Evolutionary conservation across 2,888 invertebrate species (phyloP), one percentile per base, ranked within the genome.

Genomic region (Melinopterus prodromus): DNA sequence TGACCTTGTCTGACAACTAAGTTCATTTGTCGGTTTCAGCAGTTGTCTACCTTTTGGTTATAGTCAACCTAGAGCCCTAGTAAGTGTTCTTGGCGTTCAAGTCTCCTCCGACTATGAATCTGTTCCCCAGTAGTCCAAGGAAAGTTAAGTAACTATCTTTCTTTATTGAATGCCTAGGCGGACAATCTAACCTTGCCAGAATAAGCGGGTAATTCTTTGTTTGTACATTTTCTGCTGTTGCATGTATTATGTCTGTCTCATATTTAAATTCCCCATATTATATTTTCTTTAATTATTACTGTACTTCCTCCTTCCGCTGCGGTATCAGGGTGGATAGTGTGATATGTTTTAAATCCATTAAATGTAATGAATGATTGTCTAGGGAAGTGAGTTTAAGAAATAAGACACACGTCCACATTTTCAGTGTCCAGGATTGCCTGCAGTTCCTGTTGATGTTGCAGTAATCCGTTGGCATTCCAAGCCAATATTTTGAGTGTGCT

Each of bases 311-410:
- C 81, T 81, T 81, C 83, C 15, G 82, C 81, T 78, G 81, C 74
- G 80, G 82, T 83, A 53, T 82, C 80, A 36, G 80, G 83, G 75
- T 84, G 83, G 70, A 79, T 81, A 37, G 83, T 79, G 74, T 82
- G 80, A 72, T 83, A 82, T 72, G 80, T 76, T 76, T 82, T 82
- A 72, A 80, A 83, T 77, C 80, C 79, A 75, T 80, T 81, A 70
- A 83, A 80, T 82, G 77, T 83, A 38, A 83, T 77, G 38, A 79
- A 81, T 16, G 82, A 82, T 76, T 83, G 70, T 53, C 83, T 83
- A 0, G 83, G 83, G 74, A 83, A 82, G 77, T 84, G 84, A 15
- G 84, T 84, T 76, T 83, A 81, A 71, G 83, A 80, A 14, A 82
- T 78, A 69, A 80, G 38, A 38, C 38, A 38, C 6, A 38, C 38